phyloP scores from a whole-genome alignment of 2,888 invertebrate genomes.

The Endotricha flammealis region DNA sequence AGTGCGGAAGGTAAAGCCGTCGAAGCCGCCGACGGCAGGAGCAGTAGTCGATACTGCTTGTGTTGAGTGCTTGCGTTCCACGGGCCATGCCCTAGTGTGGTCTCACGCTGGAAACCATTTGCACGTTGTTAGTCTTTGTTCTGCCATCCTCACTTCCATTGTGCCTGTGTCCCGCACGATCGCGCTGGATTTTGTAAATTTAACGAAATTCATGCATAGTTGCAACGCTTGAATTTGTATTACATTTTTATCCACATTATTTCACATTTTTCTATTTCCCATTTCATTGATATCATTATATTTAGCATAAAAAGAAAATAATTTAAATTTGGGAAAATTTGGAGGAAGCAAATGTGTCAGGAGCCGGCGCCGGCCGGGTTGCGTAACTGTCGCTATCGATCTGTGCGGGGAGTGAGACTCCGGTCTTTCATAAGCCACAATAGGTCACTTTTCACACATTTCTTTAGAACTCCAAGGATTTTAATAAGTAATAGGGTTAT shows the following conservation, averaged over 20 bases:
- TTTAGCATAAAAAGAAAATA: too few relatives aligned
- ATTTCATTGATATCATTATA: too few relatives aligned
- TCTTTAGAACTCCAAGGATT: slow-evolving; percentile 27
- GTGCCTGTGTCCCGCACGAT: slow-evolving; percentile 28
- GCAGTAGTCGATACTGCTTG: slow-evolving; percentile 31
- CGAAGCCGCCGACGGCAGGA: slow-evolving; percentile 22
- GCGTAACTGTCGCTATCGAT: slow-evolving; percentile 74
- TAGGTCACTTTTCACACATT: slow-evolving; percentile 32
- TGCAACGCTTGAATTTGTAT: slow-evolving; percentile 15
- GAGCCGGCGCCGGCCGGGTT: slow-evolving; percentile 62
- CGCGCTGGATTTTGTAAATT: slow-evolving; percentile 16
- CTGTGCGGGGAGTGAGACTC: slow-evolving; percentile 58
- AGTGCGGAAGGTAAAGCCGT: slow-evolving; percentile 46
- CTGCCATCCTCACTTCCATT: slow-evolving; percentile 26
- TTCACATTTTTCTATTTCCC: too few relatives aligned
- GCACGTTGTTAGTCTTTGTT: slow-evolving; percentile 54
- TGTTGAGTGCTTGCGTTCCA: slow-evolving; percentile 45
- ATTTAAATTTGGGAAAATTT: slow-evolving; percentile 1
- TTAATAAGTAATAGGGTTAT: too few relatives aligned
- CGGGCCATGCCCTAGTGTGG: slow-evolving; percentile 32
- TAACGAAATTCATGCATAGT: slow-evolving; percentile 12
- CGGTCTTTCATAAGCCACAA: slow-evolving; percentile 44
- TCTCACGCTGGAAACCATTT: slow-evolving; percentile 34
- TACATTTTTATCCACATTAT: too few relatives aligned
- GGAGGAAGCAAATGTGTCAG: slow-evolving; percentile 31